Conservation (phyloP, 2,797 vertebrate genomes). For the Catostomus latipinnis region DNA sequence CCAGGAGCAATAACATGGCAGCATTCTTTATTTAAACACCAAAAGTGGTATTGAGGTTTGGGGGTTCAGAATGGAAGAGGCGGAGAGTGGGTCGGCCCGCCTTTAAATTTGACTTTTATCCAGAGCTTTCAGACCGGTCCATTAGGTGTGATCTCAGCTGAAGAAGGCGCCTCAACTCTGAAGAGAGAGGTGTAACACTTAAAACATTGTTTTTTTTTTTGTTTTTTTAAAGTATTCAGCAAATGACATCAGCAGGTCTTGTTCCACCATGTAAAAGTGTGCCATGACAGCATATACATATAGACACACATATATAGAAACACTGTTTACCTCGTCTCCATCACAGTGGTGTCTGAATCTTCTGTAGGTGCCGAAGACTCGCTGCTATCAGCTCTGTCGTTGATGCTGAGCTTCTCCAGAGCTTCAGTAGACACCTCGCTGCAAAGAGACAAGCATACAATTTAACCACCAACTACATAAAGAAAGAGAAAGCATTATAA, state of each 20-base stretch:
- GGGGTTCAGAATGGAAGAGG: slow-evolving; percentile 64
- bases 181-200: background rate
- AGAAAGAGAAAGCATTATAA: background rate
- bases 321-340: slow-evolving; percentile 71
- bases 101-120: slow-evolving; percentile 43
- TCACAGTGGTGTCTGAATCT: slow-evolving; percentile 65
- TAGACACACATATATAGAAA: background rate
- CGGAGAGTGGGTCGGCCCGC: slow-evolving; percentile 56
- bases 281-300: too few relatives aligned
- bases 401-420: slow-evolving; percentile 78
- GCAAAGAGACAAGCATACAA: slow-evolving; percentile 21
- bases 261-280: too few relatives aligned
- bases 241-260: too few relatives aligned
- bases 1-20: slow-evolving; percentile 80
- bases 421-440: slow-evolving; percentile 73
- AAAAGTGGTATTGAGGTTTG: slow-evolving; percentile 73
- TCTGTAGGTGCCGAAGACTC: slow-evolving; percentile 55
- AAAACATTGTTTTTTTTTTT: too few relatives aligned
- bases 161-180: slow-evolving; percentile 71
- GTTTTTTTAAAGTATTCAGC: background rate
- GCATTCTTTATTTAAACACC: slow-evolving; percentile 78
- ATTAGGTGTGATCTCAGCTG: slow-evolving; percentile 75
- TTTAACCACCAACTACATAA: background rate
- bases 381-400: slow-evolving; percentile 63
- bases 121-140: slow-evolving; percentile 76